phyloP scores from a whole-genome alignment of 2,113 vertebrate genomes.

The Coregonus clupeaformis region DNA sequence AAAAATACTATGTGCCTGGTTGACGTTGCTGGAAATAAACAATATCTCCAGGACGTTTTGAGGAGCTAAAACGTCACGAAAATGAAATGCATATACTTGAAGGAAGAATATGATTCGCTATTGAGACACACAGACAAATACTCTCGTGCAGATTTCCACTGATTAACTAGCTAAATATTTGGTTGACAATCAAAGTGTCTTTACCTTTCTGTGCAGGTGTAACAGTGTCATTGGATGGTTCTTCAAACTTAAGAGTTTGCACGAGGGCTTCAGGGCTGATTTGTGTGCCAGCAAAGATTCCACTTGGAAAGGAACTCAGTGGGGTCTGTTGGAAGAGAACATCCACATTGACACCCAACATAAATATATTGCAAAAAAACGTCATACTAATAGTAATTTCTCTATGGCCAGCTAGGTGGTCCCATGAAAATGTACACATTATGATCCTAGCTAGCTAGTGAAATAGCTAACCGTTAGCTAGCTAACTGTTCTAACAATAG shows the following conservation, averaged over 20 bases:
- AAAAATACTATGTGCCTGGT: neutral
- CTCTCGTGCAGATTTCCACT: no score
- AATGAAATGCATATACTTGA: no score
- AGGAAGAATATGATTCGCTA: no score
- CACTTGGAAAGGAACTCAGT: constrained; percentile 45
- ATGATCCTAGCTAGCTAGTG: no score
- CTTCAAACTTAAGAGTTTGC: constrained; percentile 60
- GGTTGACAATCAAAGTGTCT: neutral
- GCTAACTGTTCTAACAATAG: no score
- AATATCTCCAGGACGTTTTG: no score
- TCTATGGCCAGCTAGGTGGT: neutral
- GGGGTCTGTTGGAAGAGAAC: neutral
- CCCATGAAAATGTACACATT: no score
- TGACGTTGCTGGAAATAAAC: neutral
- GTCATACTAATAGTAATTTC: no score
- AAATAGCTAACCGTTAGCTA: no score
- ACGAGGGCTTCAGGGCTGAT: constrained; percentile 66
- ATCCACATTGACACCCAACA: neutral
- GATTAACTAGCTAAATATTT: no score
- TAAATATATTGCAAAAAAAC: neutral
- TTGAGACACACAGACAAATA: no score
- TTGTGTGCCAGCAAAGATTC: constrained; percentile 67
- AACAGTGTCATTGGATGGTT: constrained; percentile 26
- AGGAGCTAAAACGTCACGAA: no score
- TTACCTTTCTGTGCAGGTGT: constrained; percentile 28